Percentiles rank a stretch among this genome's conserved stretches.
Evolutionary conservation across 2,888 invertebrate genomes (phyloP).

Genomic region (Achlya flavicornis): DNA sequence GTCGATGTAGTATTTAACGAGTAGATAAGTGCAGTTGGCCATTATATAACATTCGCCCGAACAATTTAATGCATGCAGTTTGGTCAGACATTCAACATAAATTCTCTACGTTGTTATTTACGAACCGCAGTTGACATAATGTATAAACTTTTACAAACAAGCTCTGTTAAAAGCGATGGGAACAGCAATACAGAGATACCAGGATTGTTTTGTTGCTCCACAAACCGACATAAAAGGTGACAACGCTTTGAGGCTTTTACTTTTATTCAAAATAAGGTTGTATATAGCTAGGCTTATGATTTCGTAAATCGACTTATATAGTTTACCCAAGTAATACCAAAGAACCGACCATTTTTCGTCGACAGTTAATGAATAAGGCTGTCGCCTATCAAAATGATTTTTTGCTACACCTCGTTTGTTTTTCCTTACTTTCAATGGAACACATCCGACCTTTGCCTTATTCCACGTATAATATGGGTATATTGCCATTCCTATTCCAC

Average conservation of each 20-base stretch:
- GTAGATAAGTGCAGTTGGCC: no score
- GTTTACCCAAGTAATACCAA: not conserved
- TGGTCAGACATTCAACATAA: not conserved
- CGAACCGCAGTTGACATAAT: not conserved
- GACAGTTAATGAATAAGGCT: not conserved
- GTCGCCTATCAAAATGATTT: not conserved
- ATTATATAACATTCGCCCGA: not conserved
- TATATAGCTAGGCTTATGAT: no score
- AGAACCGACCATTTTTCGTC: not conserved
- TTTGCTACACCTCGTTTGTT: conserved; percentile 5
- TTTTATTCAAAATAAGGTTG: no score
- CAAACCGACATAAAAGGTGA: not conserved
- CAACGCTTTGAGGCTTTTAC: not conserved
- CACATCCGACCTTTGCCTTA: not conserved
- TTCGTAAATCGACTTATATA: not conserved
- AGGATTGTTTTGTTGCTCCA: not conserved
- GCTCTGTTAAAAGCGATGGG: not conserved
- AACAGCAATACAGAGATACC: not conserved
- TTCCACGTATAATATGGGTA: not conserved
- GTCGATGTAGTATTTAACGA: no score
- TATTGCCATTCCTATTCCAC: not conserved
- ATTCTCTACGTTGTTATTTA: not conserved
- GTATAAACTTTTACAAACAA: not conserved
- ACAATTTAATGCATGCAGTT: not conserved
- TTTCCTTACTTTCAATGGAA: not conserved